These are phyloP conservation scores for Esox niger DNA, from an alignment of 2,113 vertebrate species.

Conservation along the genomic window DNA sequence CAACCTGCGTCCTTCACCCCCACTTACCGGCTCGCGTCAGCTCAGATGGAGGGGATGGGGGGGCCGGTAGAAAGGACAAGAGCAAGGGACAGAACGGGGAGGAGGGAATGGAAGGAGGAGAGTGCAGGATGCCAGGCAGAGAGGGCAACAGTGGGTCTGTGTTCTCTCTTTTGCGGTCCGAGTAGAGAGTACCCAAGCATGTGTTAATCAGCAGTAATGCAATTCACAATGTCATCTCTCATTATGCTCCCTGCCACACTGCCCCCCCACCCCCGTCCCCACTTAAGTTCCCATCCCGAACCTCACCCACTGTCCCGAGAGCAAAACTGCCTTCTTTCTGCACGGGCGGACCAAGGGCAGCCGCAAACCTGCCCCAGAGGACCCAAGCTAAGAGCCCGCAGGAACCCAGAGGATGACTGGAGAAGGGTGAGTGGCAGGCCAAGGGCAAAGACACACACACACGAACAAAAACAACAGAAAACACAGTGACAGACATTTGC, in stretches of 20 bases:
- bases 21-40: background rate
- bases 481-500: constrained; percentile 11
- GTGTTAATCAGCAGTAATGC: constrained; percentile 6
- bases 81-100: background rate
- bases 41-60: background rate
- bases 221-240: constrained; percentile 7
- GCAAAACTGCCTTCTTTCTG: constrained; percentile 50
- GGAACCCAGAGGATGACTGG: constrained; percentile 44
- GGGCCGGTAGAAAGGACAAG: background rate
- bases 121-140: background rate
- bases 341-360: constrained; percentile 50
- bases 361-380: constrained; percentile 52
- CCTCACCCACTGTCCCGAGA: background rate
- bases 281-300: background rate
- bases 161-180: background rate
- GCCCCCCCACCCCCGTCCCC: background rate
- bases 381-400: constrained; percentile 51
- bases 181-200: constrained; percentile 2
- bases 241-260: constrained; percentile 2
- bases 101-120: background rate
- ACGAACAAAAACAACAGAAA: background rate
- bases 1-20: constrained; percentile 14
- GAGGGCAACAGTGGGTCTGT: background rate
- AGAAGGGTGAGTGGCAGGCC: constrained; percentile 31
- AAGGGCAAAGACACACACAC: constrained; percentile 49